Evolutionary conservation across 2,113 vertebrate species (phyloP).

Genomic region (Nyctibius bracteatus): DNA sequence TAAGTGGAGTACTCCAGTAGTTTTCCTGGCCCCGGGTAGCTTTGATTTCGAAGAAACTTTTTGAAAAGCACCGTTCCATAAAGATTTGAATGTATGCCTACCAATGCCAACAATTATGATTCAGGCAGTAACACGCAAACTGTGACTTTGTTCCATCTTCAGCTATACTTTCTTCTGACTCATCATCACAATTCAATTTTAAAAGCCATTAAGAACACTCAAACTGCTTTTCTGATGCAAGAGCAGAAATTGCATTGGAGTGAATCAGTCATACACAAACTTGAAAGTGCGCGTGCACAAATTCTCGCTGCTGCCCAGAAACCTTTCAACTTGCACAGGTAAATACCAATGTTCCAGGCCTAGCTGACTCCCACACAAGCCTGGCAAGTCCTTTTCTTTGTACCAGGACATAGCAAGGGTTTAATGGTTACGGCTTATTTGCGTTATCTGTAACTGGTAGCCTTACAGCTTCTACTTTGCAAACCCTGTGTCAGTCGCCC

Average conservation of each 20-base stretch:
- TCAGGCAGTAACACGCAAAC: constrained; percentile 13
- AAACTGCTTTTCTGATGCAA: constrained; percentile 26
- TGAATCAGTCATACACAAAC: constrained; percentile 6
- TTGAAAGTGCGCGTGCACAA: background rate
- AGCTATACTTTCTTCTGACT: constrained; percentile 58
- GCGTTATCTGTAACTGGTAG: background rate
- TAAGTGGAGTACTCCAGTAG: background rate
- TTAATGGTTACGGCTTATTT: background rate
- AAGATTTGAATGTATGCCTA: constrained; percentile 2
- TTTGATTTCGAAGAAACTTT: constrained; percentile 52
- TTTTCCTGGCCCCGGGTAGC: constrained; percentile 11
- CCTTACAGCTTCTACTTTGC: background rate
- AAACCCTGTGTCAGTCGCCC: background rate
- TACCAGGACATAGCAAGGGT: background rate
- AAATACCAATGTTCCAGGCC: background rate
- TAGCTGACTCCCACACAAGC: background rate
- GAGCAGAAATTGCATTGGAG: constrained; percentile 6
- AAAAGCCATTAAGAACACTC: constrained; percentile 52
- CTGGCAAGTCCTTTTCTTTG: background rate
- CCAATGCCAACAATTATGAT: constrained; percentile 21
- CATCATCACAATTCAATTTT: constrained; percentile 56
- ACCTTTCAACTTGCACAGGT: background rate
- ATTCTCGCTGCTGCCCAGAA: background rate
- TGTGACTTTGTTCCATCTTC: constrained; percentile 39
- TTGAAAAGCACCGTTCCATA: constrained; percentile 22